Evolutionary conservation across 2,113 vertebrate genomes (phyloP), one percentile per base, ranked within the genome.

Genomic region (Uria aalge): DNA sequence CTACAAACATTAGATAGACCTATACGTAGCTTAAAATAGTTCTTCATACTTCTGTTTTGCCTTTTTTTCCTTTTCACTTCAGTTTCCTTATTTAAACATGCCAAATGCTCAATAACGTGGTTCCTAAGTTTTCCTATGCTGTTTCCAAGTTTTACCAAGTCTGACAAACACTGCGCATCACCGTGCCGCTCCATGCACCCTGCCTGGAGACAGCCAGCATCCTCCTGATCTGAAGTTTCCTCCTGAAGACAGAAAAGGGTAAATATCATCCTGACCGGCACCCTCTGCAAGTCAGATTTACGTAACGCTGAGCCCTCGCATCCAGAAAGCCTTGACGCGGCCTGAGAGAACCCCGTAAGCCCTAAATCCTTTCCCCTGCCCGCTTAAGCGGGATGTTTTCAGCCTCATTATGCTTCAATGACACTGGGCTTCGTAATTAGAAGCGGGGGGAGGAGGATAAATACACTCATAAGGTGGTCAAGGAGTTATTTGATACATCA

Each of bases 101-200:
- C 34, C 47, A 67, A 85, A 40, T 0, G 2, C 50, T 59, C 60
- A 34, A 8, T 38, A 67, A 86, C 0, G 0, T 0, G 0, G 0
- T 36, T 93, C 69, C 79, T 78, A 22, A 56, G n/a, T 43, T 78
- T 52, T 92, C 87, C 73, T 87, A 24, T 0, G 5, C 59, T 47
- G 47, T 80, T 85, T 64, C 72, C 59, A 91, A 94, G 47, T 81
- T 94, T 36, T 32, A 81, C 34, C 62, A 40, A 81, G 41, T 26
- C 73, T 50, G 60, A 47, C 15, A 69, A 86, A 43, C 1, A 5
- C 50, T 1, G 69, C 1, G 11, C 66, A 92, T 38, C 64, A 8
- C 56, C 1, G 8, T 3, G 66, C 45, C 5, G 5, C 36, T 86
- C 50, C 19, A 4, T 63, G 32, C 8, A 45, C 52, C 36, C 66